Base-by-base conservation (phyloP, 2,888 invertebrate species). In the Prenolepis imparis region DNA sequence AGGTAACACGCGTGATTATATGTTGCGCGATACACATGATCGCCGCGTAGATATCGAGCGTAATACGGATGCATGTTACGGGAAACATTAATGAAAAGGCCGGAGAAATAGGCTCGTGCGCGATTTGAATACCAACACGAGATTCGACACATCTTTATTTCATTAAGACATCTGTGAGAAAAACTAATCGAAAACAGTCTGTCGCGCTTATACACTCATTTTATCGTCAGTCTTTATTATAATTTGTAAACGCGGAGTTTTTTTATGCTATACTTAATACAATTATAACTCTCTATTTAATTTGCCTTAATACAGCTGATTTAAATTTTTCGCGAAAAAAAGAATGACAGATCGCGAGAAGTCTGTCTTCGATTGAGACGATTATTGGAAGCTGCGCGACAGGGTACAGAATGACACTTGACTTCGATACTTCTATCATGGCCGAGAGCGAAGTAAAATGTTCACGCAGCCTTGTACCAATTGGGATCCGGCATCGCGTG, bases 391-490 rank as follows among this genome's bases (percentile, higher is more conserved):
- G 28, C 28, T 28, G 28, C 75, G 75, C 78, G 21, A 15, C 61
- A 52, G 24, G 73, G 21, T 59, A 67, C 64, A 64, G 68, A 80
- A 80, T 73, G 78, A 80, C 72, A 80, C 78, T 80, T 86, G 86
- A 73, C 88, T 89, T 87, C 87, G 55, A 84, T 85, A 90, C 91
- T 91, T 91, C 91, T 91, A 91, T 91, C 91, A 82, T 89, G 85
- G 86, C 83, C 86, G 89, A 86, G 88, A 89, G 87, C 78, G 86
- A 77, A 77, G 87, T 88, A 88, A 90, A 87, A 87, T 87, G 88
- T 84, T 81, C 86, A 74, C 78, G 86, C 88, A 92, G 91, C 93
- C 93, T 93, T 93, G 93, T 93, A 92, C 92, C 91, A 91, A 92
- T 93, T 93, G 88, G 92, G 84, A 90, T 90, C 89, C 89, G 90